phyloP scores from a whole-genome alignment of 2,113 vertebrate genomes.

The Bostrychus sinensis region DNA sequence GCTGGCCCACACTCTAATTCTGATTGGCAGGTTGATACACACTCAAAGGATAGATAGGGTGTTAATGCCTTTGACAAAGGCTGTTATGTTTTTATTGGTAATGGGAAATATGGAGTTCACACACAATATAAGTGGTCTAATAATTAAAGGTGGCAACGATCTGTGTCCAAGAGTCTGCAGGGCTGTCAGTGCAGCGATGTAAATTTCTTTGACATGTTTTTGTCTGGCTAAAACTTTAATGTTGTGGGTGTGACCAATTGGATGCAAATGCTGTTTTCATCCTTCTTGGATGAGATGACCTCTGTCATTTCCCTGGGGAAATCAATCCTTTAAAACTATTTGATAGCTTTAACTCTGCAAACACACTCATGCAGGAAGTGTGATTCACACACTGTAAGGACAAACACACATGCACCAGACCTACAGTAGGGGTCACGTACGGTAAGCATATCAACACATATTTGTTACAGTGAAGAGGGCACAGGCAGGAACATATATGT shows the following conservation, averaged over 20 bases:
- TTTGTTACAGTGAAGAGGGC: background rate
- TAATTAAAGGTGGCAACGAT: slow-evolving; percentile 84
- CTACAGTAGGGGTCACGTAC: slow-evolving; percentile 31
- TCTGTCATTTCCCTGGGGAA: slow-evolving; percentile 89
- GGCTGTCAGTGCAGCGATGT: slow-evolving; percentile 90
- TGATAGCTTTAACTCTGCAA: slow-evolving; percentile 77
- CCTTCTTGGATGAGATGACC: slow-evolving; percentile 93
- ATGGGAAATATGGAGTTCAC: slow-evolving; percentile 79
- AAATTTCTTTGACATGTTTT: slow-evolving; percentile 99
- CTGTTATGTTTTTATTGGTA: slow-evolving; percentile 90
- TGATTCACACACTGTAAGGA: slow-evolving; percentile 34
- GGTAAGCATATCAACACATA: slow-evolving; percentile 18
- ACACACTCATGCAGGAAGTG: slow-evolving; percentile 26
- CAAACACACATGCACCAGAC: slow-evolving; percentile 25
- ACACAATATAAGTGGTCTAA: slow-evolving; percentile 88
- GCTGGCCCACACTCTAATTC: slow-evolving; percentile 77
- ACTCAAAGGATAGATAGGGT: slow-evolving; percentile 74
- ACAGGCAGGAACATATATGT: background rate
- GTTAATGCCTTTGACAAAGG: slow-evolving; percentile 82
- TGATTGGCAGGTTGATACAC: slow-evolving; percentile 84
- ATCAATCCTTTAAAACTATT: slow-evolving; percentile 91
- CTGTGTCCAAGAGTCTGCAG: slow-evolving; percentile 83
- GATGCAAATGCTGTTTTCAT: slow-evolving; percentile 99
- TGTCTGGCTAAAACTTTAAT: slow-evolving; percentile 97
- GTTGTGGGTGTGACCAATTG: slow-evolving; percentile 94